These are phyloP conservation scores for Ellobius talpinus DNA, from an alignment of 2,113 vertebrate genomes.

Conservation along the genomic window DNA sequence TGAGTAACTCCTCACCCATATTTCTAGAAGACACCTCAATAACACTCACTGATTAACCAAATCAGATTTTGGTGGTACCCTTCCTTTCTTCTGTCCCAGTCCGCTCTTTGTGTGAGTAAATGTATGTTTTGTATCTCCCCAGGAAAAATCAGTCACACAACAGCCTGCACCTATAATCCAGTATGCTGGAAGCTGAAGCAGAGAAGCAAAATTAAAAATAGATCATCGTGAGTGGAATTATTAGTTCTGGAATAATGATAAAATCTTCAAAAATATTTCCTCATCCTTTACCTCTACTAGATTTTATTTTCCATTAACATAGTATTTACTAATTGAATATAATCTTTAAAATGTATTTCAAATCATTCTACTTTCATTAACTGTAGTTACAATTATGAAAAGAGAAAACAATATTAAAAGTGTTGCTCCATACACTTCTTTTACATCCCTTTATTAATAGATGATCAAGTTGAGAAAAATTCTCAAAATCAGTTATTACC, in stretches of 20 bases:
- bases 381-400: neutral
- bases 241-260: neutral
- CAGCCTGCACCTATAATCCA: neutral
- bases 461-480: neutral
- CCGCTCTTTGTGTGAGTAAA: neutral
- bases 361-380: neutral
- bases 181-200: neutral
- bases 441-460: neutral
- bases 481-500: neutral
- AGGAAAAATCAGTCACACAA: neutral
- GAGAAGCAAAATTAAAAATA: no score
- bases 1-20: neutral
- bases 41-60: neutral
- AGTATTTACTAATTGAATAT: neutral
- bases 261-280: slow-evolving; percentile 26
- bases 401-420: neutral
- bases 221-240: neutral
- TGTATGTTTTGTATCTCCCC: neutral
- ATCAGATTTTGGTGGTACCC: neutral
- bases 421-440: neutral
- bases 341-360: slow-evolving; percentile 26
- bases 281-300: neutral
- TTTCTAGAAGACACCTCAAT: neutral
- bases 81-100: neutral
- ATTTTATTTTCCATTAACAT: neutral